Evolutionary conservation across 2,113 vertebrate species (phyloP), one percentile per base, ranked within the genome.

Genomic region (Oreochromis spilurus): DNA sequence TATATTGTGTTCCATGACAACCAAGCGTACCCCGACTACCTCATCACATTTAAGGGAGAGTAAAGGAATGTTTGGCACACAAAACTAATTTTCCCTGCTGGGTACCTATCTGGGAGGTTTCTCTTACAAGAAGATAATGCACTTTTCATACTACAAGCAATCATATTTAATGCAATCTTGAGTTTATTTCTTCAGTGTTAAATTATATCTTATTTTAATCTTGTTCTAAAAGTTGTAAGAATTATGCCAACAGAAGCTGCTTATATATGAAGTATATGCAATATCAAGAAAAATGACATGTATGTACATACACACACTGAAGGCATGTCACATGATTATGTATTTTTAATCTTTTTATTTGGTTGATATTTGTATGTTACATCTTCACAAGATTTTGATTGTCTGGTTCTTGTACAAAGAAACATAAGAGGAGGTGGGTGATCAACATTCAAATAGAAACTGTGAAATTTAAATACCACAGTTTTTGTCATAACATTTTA

Each of bases 21-120:
- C 82, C 95, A 96, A 57, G 96, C 94, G 0, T 97, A 96, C 78
- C 96, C 96, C 5, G 95, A 96, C 24, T 96, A 97, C 70, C 94
- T 97, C 38, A 96, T 97, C 85, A 96, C 95, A 19, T 96, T 97
- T 70, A 94, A 54, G n/a, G 94, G 58, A 94, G 8, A n/a, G n/a
- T n/a, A n/a, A n/a, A n/a, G n/a, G n/a, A n/a, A n/a, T n/a, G n/a
- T n/a, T n/a, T n/a, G n/a, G 54, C 53, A 55, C 21, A 55, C 53
- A 55, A 55, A 55, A 55, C 53, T 17, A 50, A 0, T 0, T 50
- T 50, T 50, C 2, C 1, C 21, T 55, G 54, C 7, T 55, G 21
- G 21, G 6, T 55, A 55, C 21, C 21, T 24, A 14, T 57, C 2
- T 57, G 13, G 24, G 0, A 57, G 55, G 24, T 57, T 29, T 58